phyloP scores from a whole-genome alignment of 2,113 vertebrate species.

The Sinocyclocheilus anophthalmus region DNA sequence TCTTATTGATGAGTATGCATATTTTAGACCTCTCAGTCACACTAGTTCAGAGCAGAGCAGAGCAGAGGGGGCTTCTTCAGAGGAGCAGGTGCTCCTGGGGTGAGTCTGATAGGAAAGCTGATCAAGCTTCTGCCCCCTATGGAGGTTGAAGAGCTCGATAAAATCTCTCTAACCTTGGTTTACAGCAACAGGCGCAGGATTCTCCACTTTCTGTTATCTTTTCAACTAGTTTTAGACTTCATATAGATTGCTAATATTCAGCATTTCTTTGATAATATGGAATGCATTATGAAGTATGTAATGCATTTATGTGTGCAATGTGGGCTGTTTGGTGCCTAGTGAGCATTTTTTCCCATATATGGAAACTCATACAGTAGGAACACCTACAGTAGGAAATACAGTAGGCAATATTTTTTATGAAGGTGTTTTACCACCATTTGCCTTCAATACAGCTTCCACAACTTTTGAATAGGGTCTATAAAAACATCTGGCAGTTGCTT shows the following conservation, averaged over 20 bases:
- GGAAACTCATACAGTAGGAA: not conserved
- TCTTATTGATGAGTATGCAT: conserved; percentile 36
- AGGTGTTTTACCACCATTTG: not conserved
- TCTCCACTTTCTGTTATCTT: not conserved
- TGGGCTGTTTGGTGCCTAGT: not conserved
- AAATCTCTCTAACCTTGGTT: conserved; percentile 25
- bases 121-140: conserved; percentile 12
- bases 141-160: conserved; percentile 11
- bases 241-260: not conserved
- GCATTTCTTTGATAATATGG: not conserved
- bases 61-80: conserved; percentile 26
- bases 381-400: too few relatives aligned
- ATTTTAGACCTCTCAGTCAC: conserved; percentile 22
- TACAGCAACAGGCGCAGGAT: not conserved
- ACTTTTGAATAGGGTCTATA: not conserved
- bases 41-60: not conserved
- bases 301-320: not conserved
- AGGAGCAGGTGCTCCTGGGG: conserved; percentile 27
- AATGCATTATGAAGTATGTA: not conserved
- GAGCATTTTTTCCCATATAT: not conserved
- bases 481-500: not conserved
- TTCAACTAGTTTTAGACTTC: not conserved
- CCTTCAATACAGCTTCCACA: not conserved
- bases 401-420: not conserved
- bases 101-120: conserved; percentile 35